Evolutionary conservation across 2,113 vertebrate genomes (phyloP).

Genomic region (Phrynocephalus versicolor): DNA sequence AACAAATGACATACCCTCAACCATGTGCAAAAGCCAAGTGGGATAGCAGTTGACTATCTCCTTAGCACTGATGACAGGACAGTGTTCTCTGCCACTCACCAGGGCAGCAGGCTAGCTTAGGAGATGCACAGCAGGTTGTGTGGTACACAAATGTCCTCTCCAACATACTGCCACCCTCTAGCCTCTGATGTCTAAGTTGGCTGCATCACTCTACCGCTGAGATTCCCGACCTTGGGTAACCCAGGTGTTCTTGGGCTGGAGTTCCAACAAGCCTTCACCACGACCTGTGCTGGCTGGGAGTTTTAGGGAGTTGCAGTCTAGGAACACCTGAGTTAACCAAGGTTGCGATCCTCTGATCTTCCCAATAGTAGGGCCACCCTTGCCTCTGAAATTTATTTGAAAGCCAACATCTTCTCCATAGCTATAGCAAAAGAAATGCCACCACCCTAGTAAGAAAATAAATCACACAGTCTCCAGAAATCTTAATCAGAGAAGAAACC

Average conservation of each 20-base stretch:
- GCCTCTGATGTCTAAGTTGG: neutral
- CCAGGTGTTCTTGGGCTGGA: too few species aligned
- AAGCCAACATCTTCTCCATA: neutral
- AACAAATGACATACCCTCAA: neutral
- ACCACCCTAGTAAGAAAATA: neutral
- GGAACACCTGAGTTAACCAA: too few species aligned
- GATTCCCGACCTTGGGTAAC: too few species aligned
- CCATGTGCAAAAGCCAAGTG: neutral
- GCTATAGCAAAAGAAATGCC: neutral
- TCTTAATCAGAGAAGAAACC: conserved; percentile 30
- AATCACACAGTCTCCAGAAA: neutral
- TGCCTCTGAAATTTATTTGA: neutral
- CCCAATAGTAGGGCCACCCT: neutral
- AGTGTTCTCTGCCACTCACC: neutral
- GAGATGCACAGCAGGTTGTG: neutral
- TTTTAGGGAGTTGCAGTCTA: too few species aligned
- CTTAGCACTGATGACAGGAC: neutral
- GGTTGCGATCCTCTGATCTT: neutral
- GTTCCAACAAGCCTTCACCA: too few species aligned
- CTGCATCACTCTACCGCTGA: neutral
- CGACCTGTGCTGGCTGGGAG: too few species aligned
- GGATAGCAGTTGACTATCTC: neutral
- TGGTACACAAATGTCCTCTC: neutral
- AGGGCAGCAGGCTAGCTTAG: neutral
- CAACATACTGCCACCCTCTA: neutral